These are phyloP conservation scores for Magallana angulata DNA, from an alignment of 1,140 invertebrate species.

Conservation along the genomic window DNA sequence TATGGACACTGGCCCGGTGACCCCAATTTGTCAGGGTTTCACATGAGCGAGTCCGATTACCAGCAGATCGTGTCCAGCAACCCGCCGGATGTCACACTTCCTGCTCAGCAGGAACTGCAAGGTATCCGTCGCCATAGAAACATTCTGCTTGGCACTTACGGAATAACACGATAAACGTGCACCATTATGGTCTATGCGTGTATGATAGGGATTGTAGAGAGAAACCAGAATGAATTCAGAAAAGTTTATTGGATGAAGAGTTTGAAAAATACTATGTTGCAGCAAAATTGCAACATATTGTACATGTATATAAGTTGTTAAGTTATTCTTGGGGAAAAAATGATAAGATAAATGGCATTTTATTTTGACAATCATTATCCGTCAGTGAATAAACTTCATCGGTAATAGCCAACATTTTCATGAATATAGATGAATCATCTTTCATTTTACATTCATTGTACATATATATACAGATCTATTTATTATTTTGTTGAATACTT, in stretches of 20 bases:
- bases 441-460: background rate
- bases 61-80: slow-evolving; percentile 63
- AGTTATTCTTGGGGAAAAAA: too few relatives aligned
- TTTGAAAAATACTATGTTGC: too few relatives aligned
- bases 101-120: slow-evolving; percentile 57
- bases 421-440: background rate
- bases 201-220: too few relatives aligned
- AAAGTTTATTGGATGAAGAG: too few relatives aligned
- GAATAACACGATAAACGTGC: background rate
- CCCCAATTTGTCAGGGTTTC: slow-evolving; percentile 61
- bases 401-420: background rate
- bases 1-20: slow-evolving; percentile 66
- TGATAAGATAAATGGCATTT: too few relatives aligned
- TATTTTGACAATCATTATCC: background rate
- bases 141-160: slow-evolving; percentile 22
- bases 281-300: too few relatives aligned
- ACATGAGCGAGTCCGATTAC: slow-evolving; percentile 63
- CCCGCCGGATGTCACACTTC: slow-evolving; percentile 73
- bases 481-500: background rate
- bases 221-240: too few relatives aligned
- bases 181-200: background rate
- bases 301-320: too few relatives aligned
- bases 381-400: background rate
- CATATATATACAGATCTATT: background rate
- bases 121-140: slow-evolving; percentile 48